Evolutionary conservation across 1,140 invertebrate species (phyloP).

Genomic region (Lepidotrigona ventralis): DNA sequence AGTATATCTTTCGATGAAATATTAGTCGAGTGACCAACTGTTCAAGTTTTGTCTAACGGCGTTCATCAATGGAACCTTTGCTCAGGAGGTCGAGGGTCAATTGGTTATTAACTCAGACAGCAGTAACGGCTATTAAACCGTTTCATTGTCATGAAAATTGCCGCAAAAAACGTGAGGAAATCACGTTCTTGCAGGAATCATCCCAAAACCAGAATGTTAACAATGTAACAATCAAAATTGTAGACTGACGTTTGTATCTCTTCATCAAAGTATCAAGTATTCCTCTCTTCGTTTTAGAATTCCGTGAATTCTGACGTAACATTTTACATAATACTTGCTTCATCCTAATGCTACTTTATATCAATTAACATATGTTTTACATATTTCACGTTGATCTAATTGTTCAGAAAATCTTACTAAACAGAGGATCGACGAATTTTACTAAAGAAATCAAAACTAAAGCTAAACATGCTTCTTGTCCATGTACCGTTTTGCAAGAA

Average conservation of each 20-base stretch:
- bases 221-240: not conserved
- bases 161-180: constrained; percentile 19
- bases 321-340: not conserved
- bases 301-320: not conserved
- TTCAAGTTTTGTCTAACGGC: constrained; percentile 59
- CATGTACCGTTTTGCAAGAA: not conserved
- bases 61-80: constrained; percentile 73
- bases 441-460: not conserved
- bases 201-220: not conserved
- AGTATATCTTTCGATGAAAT: not conserved
- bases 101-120: constrained; percentile 76
- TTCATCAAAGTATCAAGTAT: not conserved
- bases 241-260: not conserved
- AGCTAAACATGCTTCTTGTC: not conserved
- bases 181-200: constrained; percentile 13
- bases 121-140: constrained; percentile 63
- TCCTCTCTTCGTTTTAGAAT: not conserved
- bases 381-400: not conserved
- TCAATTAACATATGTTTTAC: not conserved
- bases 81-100: constrained; percentile 74
- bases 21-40: constrained; percentile 31
- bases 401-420: not conserved
- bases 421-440: not conserved
- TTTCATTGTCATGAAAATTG: constrained; percentile 64
- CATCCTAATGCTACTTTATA: not conserved